Conservation (phyloP, 1,140 invertebrate genomes). For the Rhyacophila brunnea region DNA sequence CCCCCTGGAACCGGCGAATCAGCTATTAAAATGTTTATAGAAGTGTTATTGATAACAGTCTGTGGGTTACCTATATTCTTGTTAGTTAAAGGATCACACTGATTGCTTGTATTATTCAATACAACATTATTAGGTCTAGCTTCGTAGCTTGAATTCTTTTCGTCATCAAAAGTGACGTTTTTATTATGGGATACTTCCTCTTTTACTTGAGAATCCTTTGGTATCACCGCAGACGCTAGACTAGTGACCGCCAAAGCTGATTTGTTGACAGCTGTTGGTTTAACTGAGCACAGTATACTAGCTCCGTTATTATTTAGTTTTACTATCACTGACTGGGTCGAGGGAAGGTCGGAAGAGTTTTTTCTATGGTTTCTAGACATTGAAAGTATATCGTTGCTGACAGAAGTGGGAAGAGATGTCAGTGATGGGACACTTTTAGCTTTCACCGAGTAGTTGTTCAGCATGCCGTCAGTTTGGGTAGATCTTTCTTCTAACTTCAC, state of each 20-base stretch:
- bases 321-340: slow-evolving; percentile 23
- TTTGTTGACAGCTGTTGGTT: slow-evolving; percentile 20
- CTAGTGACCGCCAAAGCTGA: slow-evolving; percentile 10
- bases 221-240: slow-evolving; percentile 11
- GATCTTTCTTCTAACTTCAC: slow-evolving; percentile 26
- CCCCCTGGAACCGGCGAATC: not conserved
- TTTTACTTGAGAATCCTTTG: not conserved
- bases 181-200: slow-evolving; percentile 10
- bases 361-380: slow-evolving; percentile 17
- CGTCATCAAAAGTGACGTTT: slow-evolving; percentile 28
- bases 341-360: slow-evolving; percentile 22
- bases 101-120: slow-evolving; percentile 2
- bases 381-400: slow-evolving; percentile 4
- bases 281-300: slow-evolving; percentile 13
- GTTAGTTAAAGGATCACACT: too few species aligned
- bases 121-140: slow-evolving; percentile 2
- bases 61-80: too few species aligned
- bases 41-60: not conserved
- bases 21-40: slow-evolving; percentile 11
- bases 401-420: slow-evolving; percentile 6
- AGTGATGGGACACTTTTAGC: slow-evolving; percentile 16
- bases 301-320: slow-evolving; percentile 27
- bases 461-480: slow-evolving; percentile 25
- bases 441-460: slow-evolving; percentile 10
- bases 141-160: not conserved